Evolutionary conservation across 1,140 invertebrate genomes (phyloP), one percentile per base, ranked within the genome.

Genomic region (Aphelinus atriplicis): DNA sequence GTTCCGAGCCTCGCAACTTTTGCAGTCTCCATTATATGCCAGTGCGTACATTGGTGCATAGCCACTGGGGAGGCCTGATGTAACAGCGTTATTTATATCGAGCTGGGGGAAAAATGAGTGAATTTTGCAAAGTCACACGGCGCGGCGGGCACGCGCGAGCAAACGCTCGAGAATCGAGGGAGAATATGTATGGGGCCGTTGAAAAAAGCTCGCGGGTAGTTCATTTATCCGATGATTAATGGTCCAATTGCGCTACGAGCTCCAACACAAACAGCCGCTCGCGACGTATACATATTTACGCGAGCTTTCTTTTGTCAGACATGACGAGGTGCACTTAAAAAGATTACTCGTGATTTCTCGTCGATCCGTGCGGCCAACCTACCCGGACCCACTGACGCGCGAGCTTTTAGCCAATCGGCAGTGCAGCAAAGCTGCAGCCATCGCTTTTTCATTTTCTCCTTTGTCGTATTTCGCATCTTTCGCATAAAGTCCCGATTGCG

Each of bases 281-380:
- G 65, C 66, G 58, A 53, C 51, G 76, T 70, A 77, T 77, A 69
- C 73, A 77, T 73, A 77, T 61, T 73, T 70, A 65, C 62, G 71
- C 70, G 5, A 26, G 4, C 58, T 78, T 78, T 79, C 45, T 67
- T 61, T 78, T 80, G 82, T 81, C 73, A 2, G 72, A 60, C 73
- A 57, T 63, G 64, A 77, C 78, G 69, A 71, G 75, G 71, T 79
- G 83, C 82, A 83, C 82, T 84, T 78, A 81, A 77, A 78, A 78
- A 80, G 79, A 84, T 84, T 83, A 80, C 78, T 73, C 65, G 77
- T 78, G 76, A 80, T 81, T 79, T 62, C 76, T 71, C 71, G 66
- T 72, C 74, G 71, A 78, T 78, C 42, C 61, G 51, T 53, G 51
- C 51, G 51, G 9, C 51, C 4, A 53, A 53, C 4, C 51, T 53